Base-by-base conservation (phyloP, 92 coral and sea anemone species). In the Palythoa grandiflora region DNA sequence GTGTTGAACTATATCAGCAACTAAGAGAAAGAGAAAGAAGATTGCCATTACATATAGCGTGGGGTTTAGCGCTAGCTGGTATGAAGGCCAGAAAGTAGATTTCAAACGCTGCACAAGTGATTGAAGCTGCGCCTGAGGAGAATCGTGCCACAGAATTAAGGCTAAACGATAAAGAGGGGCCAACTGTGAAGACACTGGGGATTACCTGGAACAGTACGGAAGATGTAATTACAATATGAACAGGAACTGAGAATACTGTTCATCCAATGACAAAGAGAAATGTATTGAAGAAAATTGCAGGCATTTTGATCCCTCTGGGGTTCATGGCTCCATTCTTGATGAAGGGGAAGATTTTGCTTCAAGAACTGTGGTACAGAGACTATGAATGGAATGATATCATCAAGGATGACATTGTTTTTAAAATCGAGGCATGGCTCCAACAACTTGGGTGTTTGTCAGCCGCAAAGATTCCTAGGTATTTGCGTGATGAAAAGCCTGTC, bases 1-100 rank as follows among this genome's bases (percentile, higher is more conserved):
- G 91, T 20, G 79, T 84, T 71, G 85, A 93, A 44, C 88, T 93
- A 38, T 90, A 90, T 77, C 75, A 59, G 6, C 88, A 93, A 50
- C 71, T 93, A 36, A 72, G 68, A 28, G 28, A 28, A 28, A 28
- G 28, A 28, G 28, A 28, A 28, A 28, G 28, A 28, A 28, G 28
- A 28, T 28, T 28, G 0, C 28, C 28, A 28, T 28, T 28, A 28
- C 28, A 28, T 16, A 87, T 11, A 0, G 50, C 83, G 28, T 87
- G 90, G 90, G 80, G 40, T 3, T 48, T 68, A 38, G n/a, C n/a
- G n/a, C n/a, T n/a, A n/a, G 91, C 93, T 4, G 85, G 88, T 9
- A 92, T 92, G 93, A 86, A 87, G 50, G 93, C 95, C 1, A 57
- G 86, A 76, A 89, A 80, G 85, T 89, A 90, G 92, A 77, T 89